Conservation (phyloP, 2,888 invertebrate species). For the Ashinkailepas kermadecensis region DNA sequence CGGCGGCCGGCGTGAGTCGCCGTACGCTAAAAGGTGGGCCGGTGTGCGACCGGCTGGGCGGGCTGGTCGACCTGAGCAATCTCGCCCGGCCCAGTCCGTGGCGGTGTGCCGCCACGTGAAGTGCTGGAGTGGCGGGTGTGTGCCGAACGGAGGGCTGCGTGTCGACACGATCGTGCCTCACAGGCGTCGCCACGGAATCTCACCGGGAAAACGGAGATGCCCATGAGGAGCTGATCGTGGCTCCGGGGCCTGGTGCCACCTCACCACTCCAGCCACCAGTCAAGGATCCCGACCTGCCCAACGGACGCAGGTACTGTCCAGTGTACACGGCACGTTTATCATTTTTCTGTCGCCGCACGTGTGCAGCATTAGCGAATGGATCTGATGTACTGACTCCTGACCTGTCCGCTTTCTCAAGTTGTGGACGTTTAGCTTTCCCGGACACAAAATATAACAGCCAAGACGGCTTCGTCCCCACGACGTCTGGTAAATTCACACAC, state of each 20-base stretch:
- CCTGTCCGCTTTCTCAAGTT: too few relatives aligned
- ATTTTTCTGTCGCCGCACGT: too few relatives aligned
- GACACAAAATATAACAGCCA: too few relatives aligned
- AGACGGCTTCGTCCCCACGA: too few relatives aligned
- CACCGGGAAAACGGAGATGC: background rate
- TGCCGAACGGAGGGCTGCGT: background rate
- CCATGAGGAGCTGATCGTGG: slow-evolving; percentile 1
- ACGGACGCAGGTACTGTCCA: background rate
- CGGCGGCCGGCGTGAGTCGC: background rate
- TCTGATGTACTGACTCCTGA: too few relatives aligned
- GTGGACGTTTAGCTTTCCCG: too few relatives aligned
- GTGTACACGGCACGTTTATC: too few relatives aligned
- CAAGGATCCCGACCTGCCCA: background rate
- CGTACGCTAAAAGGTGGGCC: slow-evolving; percentile 15
- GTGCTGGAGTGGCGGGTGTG: background rate
- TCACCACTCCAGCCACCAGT: background rate
- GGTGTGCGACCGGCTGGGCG: background rate
- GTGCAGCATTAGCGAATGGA: too few relatives aligned
- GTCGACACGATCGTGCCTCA: background rate
- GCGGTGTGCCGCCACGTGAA: background rate
- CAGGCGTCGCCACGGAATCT: background rate
- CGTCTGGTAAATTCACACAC: too few relatives aligned
- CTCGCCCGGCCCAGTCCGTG: background rate
- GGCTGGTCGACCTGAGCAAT: too few relatives aligned
- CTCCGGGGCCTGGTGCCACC: background rate